Evolutionary conservation across 2,888 invertebrate genomes (phyloP), one percentile per base, ranked within the genome.

Genomic region (Liodrosophila aerea): DNA sequence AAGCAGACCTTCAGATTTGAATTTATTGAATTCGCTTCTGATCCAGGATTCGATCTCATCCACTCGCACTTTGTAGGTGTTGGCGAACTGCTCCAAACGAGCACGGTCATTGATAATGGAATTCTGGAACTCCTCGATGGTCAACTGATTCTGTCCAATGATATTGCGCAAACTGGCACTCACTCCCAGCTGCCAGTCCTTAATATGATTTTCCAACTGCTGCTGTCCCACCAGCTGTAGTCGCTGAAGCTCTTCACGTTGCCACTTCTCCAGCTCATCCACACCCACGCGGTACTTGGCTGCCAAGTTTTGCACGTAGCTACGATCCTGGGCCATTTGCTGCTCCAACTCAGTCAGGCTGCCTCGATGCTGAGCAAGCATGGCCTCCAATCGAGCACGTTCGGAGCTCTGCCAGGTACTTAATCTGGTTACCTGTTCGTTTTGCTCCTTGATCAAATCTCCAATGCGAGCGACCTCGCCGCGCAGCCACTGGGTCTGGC

Each of bases 11-110:
- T 88, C 81, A 2, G 81, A 82, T 31, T 88, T 85, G 54, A 90
- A 76, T 9, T 87, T 77, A 31, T 85, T 77, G 0, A 88, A 82
- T 46, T 89, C 88, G 13, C 85, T 86, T 47, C 73, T 73, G 7
- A 89, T 82, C 89, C 90, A 89, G 7, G 82, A 74, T 15, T 89
- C 89, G 1, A 89, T 84, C 57, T 89, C 89, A n/a, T 86, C 85
- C 5, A 89, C 85, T 37, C 87, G 86, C 2, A 88, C 80, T 59
- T 88, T 88, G 44, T 90, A 89, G 2, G 82, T 80, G 1, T 70
- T 72, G 0, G 90, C 88, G 49, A 89, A 69, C 7, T 86, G 67
- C 50, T 87, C 86, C 1, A 89, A 43, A 0, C 84, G 82, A 0
- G 81, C 74, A 8, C 88, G 89, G 73, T 89, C 89, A 22, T 80